These are phyloP conservation scores for Pseudobourletiella spinata DNA, from an alignment of 1,140 invertebrate species.

Conservation along the genomic window DNA sequence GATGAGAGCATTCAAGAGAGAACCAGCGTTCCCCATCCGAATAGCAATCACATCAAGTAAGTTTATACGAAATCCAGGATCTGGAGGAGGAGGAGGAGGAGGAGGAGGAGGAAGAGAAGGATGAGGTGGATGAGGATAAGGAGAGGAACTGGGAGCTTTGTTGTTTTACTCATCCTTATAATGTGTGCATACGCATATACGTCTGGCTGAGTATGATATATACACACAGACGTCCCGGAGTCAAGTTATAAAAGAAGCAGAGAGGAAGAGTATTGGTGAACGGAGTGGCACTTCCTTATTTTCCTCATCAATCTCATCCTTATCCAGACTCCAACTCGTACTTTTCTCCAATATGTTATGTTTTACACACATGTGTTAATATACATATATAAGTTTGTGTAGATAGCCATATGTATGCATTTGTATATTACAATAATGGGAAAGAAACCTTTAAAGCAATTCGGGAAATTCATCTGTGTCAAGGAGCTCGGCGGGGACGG, in stretches of 20 bases:
- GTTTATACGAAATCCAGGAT: no score
- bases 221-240: no score
- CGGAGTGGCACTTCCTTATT: neutral
- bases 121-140: no score
- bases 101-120: neutral
- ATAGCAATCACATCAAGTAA: slow-evolving; percentile 15
- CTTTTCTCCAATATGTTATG: no score
- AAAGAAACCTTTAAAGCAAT: neutral
- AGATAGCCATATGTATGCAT: neutral
- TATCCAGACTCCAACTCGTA: neutral
- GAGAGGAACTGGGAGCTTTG: no score
- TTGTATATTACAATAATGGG: neutral
- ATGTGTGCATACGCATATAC: no score
- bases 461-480: neutral
- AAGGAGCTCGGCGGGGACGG: neutral
- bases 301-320: neutral
- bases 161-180: no score
- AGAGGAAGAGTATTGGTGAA: neutral
- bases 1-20: slow-evolving; percentile 17
- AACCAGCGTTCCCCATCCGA: slow-evolving; percentile 4
- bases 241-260: no score
- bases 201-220: no score
- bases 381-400: no score
- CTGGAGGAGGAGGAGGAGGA: no score
- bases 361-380: no score